Evolutionary conservation across 2,113 vertebrate species (phyloP).

Genomic region (Seriola aureovittata): DNA sequence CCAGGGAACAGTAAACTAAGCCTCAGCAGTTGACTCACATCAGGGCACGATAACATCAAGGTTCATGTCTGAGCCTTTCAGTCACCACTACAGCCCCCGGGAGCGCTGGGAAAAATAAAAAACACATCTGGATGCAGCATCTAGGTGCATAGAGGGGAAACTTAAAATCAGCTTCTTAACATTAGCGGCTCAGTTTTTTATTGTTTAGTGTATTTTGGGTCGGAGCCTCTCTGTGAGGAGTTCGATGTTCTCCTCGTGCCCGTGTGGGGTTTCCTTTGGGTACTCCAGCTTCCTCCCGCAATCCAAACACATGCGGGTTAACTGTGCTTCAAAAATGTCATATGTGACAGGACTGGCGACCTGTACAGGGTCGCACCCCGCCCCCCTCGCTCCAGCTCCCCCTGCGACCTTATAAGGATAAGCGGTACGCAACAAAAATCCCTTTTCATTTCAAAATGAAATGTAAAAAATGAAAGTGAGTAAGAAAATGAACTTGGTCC

Average conservation of each 20-base stretch:
- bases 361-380: too few relatives aligned
- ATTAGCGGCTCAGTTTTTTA: not conserved
- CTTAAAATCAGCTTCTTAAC: not conserved
- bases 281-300: too few relatives aligned
- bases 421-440: too few relatives aligned
- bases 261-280: too few relatives aligned
- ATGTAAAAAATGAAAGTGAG: not conserved
- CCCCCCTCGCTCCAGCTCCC: too few relatives aligned
- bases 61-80: slow-evolving; percentile 71
- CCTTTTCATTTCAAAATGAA: not conserved
- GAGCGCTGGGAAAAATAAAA: slow-evolving; percentile 19
- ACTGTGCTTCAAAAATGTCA: too few relatives aligned
- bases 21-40: slow-evolving; percentile 64
- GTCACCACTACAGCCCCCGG: slow-evolving; percentile 45
- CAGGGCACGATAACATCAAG: slow-evolving; percentile 67
- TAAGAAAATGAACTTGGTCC: not conserved
- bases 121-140: not conserved
- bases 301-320: too few relatives aligned
- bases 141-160: not conserved
- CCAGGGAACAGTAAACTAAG: slow-evolving; percentile 62
- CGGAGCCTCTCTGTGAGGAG: too few relatives aligned
- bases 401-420: too few relatives aligned
- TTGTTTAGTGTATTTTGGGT: not conserved
- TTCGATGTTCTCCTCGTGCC: too few relatives aligned
- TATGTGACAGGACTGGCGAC: too few relatives aligned